phyloP scores from a whole-genome alignment of 2,113 vertebrate species.

The Toxotes chatareus region DNA sequence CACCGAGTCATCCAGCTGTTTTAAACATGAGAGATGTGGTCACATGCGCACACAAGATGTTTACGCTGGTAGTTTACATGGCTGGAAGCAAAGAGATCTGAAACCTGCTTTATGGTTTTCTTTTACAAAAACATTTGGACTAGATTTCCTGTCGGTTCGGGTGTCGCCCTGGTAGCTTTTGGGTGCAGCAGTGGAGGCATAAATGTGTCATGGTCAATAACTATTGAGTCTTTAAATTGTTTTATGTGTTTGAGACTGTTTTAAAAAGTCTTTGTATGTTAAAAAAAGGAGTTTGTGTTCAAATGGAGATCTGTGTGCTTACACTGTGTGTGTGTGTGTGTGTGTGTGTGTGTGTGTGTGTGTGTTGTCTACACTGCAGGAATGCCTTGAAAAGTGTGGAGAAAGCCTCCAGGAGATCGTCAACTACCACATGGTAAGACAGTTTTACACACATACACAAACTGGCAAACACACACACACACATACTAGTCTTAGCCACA shows the following conservation, averaged over 20 bases:
- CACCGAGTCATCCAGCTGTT: constrained; percentile 54
- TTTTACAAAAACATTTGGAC: constrained; percentile 48
- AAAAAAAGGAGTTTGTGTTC: neutral
- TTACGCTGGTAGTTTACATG: constrained; percentile 51
- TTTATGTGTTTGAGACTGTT: neutral
- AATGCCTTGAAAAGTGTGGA: constrained; percentile 94
- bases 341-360: constrained; percentile 19
- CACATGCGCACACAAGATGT: constrained; percentile 36
- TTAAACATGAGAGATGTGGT: constrained; percentile 47
- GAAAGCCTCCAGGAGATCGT: constrained; percentile 97
- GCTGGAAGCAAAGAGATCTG: constrained; percentile 33
- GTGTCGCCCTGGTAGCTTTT: constrained; percentile 4
- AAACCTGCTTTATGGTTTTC: constrained; percentile 49
- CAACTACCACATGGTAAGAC: constrained; percentile 95
- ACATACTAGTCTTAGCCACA: constrained; percentile 28
- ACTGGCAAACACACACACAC: constrained; percentile 11
- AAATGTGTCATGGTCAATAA: neutral
- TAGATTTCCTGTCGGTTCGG: constrained; percentile 31
- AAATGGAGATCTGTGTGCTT: neutral
- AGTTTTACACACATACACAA: constrained; percentile 11
- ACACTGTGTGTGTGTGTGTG: neutral
- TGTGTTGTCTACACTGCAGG: constrained; percentile 80
- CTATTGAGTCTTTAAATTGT: neutral
- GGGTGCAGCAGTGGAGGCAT: neutral
- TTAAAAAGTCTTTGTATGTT: neutral